A percentile compares a stretch with the other conserved stretches of the same genome.
These are phyloP conservation scores for Idaea biselata DNA, from an alignment of 2,888 invertebrate species.

Conservation along the genomic window DNA sequence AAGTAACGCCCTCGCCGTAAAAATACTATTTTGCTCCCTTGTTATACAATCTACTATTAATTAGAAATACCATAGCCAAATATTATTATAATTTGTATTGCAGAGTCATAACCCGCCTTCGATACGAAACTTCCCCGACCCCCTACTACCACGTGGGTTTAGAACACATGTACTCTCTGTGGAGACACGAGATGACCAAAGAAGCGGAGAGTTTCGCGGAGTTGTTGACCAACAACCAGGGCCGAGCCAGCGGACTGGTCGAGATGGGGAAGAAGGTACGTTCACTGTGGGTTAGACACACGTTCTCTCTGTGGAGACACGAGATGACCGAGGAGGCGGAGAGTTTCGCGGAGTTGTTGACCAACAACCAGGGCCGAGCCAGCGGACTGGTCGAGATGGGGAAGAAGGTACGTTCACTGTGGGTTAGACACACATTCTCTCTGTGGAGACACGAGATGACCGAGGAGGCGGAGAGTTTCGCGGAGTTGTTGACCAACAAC, in stretches of 20 bases:
- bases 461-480: constrained; percentile 84
- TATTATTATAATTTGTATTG: constrained; percentile 13
- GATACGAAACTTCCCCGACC: constrained; percentile 40
- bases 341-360: constrained; percentile 83
- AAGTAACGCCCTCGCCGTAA: too few relatives aligned
- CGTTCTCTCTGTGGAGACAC: constrained; percentile 86
- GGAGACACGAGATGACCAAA: constrained; percentile 88
- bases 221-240: constrained; percentile 83
- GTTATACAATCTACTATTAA: too few relatives aligned
- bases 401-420: constrained; percentile 75
- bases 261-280: constrained; percentile 81
- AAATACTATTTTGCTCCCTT: too few relatives aligned
- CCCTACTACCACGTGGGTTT: constrained; percentile 64
- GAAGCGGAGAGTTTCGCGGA: constrained; percentile 83
- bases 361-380: constrained; percentile 80
- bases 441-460: constrained; percentile 90
- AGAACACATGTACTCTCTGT: constrained; percentile 83
- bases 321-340: constrained; percentile 86
- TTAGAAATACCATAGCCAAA: too few relatives aligned
- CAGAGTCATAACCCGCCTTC: constrained; percentile 53
- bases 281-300: constrained; percentile 75
- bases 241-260: constrained; percentile 67
- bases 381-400: constrained; percentile 77
- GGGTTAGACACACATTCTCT: constrained; percentile 80
- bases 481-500: constrained; percentile 83